Conservation (phyloP, 2,797 vertebrate species). For the Fistularia tabacaria region DNA sequence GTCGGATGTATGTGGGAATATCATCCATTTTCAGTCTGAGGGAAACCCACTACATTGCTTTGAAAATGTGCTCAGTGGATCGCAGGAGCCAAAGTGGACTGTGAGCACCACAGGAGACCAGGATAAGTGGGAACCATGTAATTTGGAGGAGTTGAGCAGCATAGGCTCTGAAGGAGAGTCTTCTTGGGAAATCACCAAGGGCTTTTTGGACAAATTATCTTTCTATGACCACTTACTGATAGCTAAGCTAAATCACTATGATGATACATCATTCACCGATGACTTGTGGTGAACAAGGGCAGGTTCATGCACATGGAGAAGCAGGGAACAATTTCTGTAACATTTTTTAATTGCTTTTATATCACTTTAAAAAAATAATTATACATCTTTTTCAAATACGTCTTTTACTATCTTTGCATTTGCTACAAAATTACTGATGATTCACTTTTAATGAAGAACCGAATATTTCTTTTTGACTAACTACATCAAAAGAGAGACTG, state of each 20-base stretch:
- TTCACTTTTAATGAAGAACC: too few species aligned
- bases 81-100: constrained; percentile 12
- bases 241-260: constrained; percentile 3
- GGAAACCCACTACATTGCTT: constrained; percentile 10
- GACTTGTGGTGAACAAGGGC: neutral
- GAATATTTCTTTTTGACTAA: too few species aligned
- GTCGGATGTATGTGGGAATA: neutral
- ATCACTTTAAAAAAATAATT: too few species aligned
- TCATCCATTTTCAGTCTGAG: too few species aligned
- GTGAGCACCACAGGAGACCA: constrained; percentile 25
- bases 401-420: too few species aligned
- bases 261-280: constrained; percentile 4
- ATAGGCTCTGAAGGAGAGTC: neutral
- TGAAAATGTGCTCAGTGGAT: constrained; percentile 21
- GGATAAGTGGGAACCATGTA: constrained; percentile 26
- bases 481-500: too few species aligned
- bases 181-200: too few species aligned
- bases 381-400: too few species aligned
- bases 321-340: too few species aligned
- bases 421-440: too few species aligned
- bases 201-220: too few species aligned
- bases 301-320: neutral
- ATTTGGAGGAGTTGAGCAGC: constrained; percentile 20
- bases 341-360: too few species aligned
- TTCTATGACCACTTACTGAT: neutral